Conservation (phyloP, 2,888 invertebrate genomes). For the Chrysolina americana region DNA sequence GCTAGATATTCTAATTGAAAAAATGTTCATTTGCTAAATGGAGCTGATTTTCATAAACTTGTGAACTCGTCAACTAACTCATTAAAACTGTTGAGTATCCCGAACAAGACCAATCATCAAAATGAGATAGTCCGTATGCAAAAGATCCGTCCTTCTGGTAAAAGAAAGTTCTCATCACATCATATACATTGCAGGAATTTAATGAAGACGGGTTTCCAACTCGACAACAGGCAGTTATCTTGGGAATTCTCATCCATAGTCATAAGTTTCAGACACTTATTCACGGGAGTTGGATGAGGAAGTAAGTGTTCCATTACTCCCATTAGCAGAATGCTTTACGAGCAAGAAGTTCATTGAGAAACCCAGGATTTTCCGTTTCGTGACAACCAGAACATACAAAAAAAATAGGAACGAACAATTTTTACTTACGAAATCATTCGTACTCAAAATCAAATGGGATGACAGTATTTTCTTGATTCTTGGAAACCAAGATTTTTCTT, state of each 20-base stretch:
- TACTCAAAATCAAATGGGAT: no score
- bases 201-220: constrained; percentile 3
- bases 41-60: no score
- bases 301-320: background rate
- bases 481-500: no score
- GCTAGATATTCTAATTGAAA: no score
- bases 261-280: background rate
- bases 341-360: background rate
- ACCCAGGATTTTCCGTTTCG: no score
- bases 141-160: background rate
- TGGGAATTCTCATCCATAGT: background rate
- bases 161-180: no score
- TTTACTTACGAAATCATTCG: no score
- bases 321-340: background rate
- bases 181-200: constrained; percentile 2
- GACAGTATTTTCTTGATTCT: no score
- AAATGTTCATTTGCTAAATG: no score
- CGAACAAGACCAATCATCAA: background rate
- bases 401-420: no score
- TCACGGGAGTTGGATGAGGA: background rate
- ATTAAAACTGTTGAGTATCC: background rate
- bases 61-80: no score
- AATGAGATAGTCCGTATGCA: background rate
- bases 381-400: no score
- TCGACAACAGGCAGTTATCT: background rate